phyloP scores from a whole-genome alignment of 2,113 vertebrate genomes.

The Tor tambroides region DNA sequence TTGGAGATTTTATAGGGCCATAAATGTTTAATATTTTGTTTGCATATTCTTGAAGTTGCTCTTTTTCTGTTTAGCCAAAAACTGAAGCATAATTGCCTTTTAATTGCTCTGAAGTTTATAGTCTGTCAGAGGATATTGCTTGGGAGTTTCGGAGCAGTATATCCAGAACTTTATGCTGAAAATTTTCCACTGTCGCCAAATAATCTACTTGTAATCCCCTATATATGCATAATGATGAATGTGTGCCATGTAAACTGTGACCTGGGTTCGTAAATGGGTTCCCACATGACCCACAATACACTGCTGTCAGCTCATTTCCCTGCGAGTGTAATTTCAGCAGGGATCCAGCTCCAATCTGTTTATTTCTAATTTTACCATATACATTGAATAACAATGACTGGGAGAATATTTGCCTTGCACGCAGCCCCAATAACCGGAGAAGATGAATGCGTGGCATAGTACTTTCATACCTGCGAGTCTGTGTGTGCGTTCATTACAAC shows the following conservation, averaged over 20 bases:
- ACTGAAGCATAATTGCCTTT: neutral
- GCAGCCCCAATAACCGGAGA: conserved; percentile 8
- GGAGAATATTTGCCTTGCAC: conserved; percentile 16
- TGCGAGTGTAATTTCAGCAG: conserved; percentile 27
- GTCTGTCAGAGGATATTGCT: neutral
- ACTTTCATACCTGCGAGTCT: neutral
- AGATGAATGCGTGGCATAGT: conserved; percentile 23
- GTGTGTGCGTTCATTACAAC: conserved; percentile 6
- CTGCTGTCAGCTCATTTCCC: conserved; percentile 20
- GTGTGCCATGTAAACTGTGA: neutral
- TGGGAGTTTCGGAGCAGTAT: neutral
- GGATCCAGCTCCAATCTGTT: conserved; percentile 30
- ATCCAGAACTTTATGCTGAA: neutral
- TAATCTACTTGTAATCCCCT: neutral
- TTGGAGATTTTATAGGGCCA: neutral
- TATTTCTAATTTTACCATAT: conserved; percentile 35
- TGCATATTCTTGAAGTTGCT: neutral
- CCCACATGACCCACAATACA: neutral
- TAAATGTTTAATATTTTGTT: neutral
- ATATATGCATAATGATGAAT: neutral
- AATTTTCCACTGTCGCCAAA: neutral
- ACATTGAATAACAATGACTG: conserved; percentile 27
- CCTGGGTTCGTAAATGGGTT: neutral
- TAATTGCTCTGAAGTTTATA: conserved; percentile 7
- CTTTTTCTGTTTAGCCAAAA: neutral